These are phyloP conservation scores for Neoaliturus tenellus DNA, from an alignment of 2,888 invertebrate genomes.

Conservation along the genomic window DNA sequence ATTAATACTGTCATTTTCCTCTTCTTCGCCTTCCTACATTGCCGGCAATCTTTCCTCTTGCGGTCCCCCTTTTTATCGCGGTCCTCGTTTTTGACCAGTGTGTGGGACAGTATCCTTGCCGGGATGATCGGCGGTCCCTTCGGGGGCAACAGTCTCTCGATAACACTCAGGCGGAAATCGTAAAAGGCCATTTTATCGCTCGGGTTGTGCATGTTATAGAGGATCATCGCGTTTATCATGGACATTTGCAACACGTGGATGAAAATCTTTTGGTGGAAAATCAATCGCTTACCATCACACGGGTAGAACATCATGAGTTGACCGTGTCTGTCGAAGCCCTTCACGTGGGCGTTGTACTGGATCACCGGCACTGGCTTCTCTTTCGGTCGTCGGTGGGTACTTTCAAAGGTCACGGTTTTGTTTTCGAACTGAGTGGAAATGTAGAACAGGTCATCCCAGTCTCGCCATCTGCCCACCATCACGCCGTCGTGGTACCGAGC, in stretches of 20 bases:
- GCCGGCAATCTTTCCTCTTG: not conserved
- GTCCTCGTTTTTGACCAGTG: not conserved
- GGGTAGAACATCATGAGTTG: not conserved
- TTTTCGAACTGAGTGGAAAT: not conserved
- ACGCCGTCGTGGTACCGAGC: not conserved
- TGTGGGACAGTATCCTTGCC: not conserved
- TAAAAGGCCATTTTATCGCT: not conserved
- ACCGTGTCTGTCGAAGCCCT: not conserved
- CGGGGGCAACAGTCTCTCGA: not conserved
- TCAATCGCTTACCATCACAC: not conserved
- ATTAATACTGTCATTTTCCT: not conserved
- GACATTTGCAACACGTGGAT: not conserved
- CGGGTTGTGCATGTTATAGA: not conserved
- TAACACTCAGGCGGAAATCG: not conserved
- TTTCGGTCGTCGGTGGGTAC: not conserved
- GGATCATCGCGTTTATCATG: not conserved
- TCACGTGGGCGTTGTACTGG: constrained; percentile 9
- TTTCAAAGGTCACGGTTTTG: not conserved
- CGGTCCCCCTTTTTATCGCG: not conserved
- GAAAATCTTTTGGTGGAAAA: not conserved
- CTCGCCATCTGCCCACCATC: not conserved
- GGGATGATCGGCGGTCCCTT: not conserved
- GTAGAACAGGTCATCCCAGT: not conserved
- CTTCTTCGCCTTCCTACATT: not conserved
- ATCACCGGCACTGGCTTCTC: not conserved